Evolutionary conservation across 2,797 vertebrate species (phyloP), one percentile per base, ranked within the genome.

Genomic region (Buceros bicornis): DNA sequence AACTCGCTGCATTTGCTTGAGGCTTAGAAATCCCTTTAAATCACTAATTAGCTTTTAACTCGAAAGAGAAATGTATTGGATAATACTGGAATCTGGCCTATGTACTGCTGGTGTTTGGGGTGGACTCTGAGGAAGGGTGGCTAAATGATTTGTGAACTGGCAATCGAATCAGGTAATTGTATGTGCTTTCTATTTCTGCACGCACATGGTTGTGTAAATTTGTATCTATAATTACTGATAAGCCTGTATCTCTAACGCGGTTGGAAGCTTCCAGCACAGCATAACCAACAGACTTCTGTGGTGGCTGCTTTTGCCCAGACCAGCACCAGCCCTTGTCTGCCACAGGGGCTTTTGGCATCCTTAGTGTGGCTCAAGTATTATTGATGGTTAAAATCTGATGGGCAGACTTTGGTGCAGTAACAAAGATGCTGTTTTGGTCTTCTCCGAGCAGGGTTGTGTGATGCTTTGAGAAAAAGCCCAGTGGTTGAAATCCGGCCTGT

Each of bases 1-100:
- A 93, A 84, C 57, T 87, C 4, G 0, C 51, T 87, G 70, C n/a
- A 20, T 93, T 91, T 86, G 60, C 86, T 91, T 73, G 61, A 80
- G 60, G 26, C 31, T 93, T 80, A 61, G 71, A 89, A 93, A 67
- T 87, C 40, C 21, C 45, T 90, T 94, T 67, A 90, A 91, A 80
- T 40, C 13, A 33, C 56, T 64, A 61, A 82, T 74, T 72, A 91
- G 65, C 77, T 90, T 83, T 37, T 53, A 81, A 82, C 66, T 84
- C 60, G 64, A 65, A 91, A 82, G 78, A 76, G 37, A 82, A 92
- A 65, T 57, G n/a, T 40, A 50, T 21, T 82, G 71, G 66, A 31
- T 71, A 50, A 31, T 42, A 45, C 15, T 47, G 45, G 65, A 84
- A 66, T 90, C 28, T 91, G 70, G 42, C 48, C 69, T 66, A 5